Evolutionary conservation across 2,888 invertebrate genomes (phyloP).

Genomic region (Cerastis rubricosa): DNA sequence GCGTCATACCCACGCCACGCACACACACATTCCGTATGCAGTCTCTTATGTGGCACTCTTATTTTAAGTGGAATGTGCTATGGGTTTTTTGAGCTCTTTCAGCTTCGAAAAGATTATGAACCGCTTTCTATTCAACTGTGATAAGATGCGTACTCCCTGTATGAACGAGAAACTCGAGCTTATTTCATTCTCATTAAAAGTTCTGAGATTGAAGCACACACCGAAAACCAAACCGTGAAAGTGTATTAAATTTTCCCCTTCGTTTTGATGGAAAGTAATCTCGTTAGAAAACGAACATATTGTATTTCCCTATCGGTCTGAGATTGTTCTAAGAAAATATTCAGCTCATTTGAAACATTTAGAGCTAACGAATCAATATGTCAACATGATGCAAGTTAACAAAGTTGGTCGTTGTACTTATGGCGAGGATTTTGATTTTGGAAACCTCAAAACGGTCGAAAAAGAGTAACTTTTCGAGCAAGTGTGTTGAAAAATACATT

Average conservation of each 20-base stretch:
- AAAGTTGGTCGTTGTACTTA: neutral
- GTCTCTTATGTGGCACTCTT: neutral
- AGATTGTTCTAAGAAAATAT: conserved; percentile 5
- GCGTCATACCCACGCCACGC: neutral
- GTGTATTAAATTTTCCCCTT: neutral
- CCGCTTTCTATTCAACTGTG: neutral
- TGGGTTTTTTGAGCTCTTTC: neutral
- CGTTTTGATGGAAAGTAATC: neutral
- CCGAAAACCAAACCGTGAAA: neutral
- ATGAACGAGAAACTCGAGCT: neutral
- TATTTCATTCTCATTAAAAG: neutral
- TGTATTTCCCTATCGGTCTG: neutral
- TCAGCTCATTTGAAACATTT: neutral
- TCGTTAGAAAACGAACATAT: neutral
- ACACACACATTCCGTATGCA: neutral
- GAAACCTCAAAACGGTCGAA: neutral
- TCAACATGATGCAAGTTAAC: neutral
- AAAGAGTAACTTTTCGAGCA: neutral
- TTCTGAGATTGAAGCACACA: neutral
- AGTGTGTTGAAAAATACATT: neutral
- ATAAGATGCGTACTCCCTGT: neutral
- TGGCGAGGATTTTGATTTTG: neutral
- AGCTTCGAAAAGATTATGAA: neutral
- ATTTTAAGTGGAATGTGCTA: neutral
- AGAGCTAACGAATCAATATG: neutral